Evolutionary conservation across 2,888 invertebrate genomes (phyloP).

Genomic region (Theretra japonica): DNA sequence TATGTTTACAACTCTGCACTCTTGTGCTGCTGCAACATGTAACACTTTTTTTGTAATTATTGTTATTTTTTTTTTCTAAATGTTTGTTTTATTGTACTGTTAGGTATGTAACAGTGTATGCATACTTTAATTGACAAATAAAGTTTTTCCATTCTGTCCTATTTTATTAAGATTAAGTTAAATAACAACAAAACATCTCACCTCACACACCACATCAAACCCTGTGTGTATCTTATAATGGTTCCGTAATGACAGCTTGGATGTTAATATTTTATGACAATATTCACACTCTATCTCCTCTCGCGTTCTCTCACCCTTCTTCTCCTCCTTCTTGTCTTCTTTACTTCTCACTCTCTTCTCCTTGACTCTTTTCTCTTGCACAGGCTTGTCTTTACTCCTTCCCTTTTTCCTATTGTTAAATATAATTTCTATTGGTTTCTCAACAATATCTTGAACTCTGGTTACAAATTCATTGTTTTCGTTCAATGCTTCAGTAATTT

Average conservation of each 20-base stretch:
- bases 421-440: conserved; percentile 42
- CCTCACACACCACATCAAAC: conserved; percentile 68
- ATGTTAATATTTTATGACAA: conserved; percentile 73
- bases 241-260: conserved; percentile 69
- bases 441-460: conserved; percentile 40
- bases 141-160: too few species aligned
- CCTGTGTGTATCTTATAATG: conserved; percentile 79
- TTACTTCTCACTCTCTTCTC: conserved; percentile 40
- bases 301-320: conserved; percentile 47
- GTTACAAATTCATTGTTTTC: conserved; percentile 41
- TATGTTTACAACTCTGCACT: too few species aligned
- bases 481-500: conserved; percentile 30
- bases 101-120: too few species aligned
- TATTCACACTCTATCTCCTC: conserved; percentile 73
- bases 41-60: too few species aligned
- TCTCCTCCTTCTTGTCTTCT: conserved; percentile 41
- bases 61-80: too few species aligned
- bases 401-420: conserved; percentile 48
- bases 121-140: too few species aligned
- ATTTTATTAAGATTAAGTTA: too few species aligned
- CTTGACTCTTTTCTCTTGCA: conserved; percentile 38
- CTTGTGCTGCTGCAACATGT: too few species aligned
- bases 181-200: conserved; percentile 32
- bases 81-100: too few species aligned
- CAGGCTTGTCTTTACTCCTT: conserved; percentile 44